Evolutionary conservation across 2,797 vertebrate genomes (phyloP), one percentile per base, ranked within the genome.

Genomic region (Poeciliopsis infans): DNA sequence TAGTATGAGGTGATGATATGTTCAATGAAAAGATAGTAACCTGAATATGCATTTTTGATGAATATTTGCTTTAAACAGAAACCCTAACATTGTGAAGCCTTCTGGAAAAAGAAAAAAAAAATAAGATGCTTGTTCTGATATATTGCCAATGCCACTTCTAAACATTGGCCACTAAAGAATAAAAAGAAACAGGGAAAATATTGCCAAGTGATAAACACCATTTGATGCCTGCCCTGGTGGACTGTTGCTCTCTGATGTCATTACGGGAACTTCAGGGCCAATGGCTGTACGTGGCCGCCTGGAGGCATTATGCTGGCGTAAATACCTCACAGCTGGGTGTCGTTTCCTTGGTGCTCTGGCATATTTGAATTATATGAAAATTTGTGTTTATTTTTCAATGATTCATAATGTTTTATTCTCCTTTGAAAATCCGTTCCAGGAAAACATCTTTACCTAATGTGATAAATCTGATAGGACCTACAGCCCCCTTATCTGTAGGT

Each of bases 221-320:
- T 43, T 66, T 76, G 41, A 57, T 75, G 43, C 18, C 18, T 46
- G 41, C 8, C 10, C 0, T 47, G 5, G 41, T 46, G 43, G 28
- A 61, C 28, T 61, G 74, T 45, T 20, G 57, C 16, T 59, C 55
- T 75, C 39, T 45, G 55, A 59, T 75, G 64, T 68, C 64, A 68
- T 68, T 68, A 68, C 36, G 36, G 45, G 70, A 72, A 47, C 28
- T 31, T 18, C 45, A 66, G 64, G 20, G 36, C 64, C 64, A 68
- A 41, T 39, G 20, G 61, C 64, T 68, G 36, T 25, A 39, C 8
- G 4, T 68, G 20, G 10, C 11, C 1, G 10, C 36, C 64, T 68
- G 64, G 64, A 68, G 36, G 7, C 61, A 64, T 39, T 36, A 64
- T 64, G 61, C 16, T 64, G 61, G 61, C 20, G 4, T 68, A 41